Evolutionary conservation across 2,888 invertebrate species (phyloP), one percentile per base, ranked within the genome.

Genomic region (Sphinx pinastri): DNA sequence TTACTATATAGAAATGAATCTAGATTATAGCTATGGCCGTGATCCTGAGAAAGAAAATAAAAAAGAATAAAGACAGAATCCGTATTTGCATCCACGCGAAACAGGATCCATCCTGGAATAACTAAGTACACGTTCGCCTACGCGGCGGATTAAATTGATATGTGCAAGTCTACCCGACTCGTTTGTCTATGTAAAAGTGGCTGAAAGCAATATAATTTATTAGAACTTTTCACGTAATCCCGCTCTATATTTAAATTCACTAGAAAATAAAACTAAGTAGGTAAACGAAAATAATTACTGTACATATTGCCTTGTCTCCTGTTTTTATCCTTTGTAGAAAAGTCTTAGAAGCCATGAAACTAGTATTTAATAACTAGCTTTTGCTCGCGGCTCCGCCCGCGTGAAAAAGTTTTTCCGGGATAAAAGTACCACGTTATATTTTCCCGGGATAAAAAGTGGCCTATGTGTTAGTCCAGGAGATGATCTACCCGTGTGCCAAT

Each of bases 71-170:
- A 63, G 10, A 49, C 1, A 16, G 4, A 68, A 19, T 45, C 12
- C 68, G 11, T 68, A 83, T 84, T 83, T 83, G 87, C 84, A 88
- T 84, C 84, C 83, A 85, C 79, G 80, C 81, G 76, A 85, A 84
- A 87, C 87, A 87, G 85, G 84, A 85, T 86, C 87, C 84, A 84
- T 84, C 82, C 83, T 77, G 74, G 89, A 91, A 92, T 93, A 91
- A 92, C 81, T 88, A 83, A 88, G 89, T 88, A 92, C 87, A 86
- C 86, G 81, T 83, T 82, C 84, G 88, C 84, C 84, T 88, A 84
- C 85, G 84, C 85, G 82, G 77, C 81, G 89, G 90, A 91, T 92
- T 92, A 93, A 91, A 92, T 91, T 92, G 89, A 93, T 91, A 90
- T 88, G 90, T 90, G 90, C 84, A 85, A 87, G 86, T 89, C 84